Conservation (phyloP, 2,113 vertebrate genomes). For the Sinocyclocheilus rhinocerous region DNA sequence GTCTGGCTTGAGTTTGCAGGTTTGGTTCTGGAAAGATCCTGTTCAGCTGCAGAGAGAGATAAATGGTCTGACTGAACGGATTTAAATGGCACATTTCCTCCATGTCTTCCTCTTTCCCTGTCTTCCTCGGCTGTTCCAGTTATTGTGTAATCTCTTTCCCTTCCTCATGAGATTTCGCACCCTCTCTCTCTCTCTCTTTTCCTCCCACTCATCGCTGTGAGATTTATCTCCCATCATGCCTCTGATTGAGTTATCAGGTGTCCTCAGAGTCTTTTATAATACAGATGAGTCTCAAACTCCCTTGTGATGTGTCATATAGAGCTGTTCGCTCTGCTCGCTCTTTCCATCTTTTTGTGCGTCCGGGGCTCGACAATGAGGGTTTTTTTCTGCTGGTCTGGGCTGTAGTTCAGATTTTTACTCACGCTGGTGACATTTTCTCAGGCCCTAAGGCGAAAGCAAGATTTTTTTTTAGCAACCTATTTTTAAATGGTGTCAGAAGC, state of each 20-base stretch:
- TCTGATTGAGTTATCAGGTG: conserved; percentile 67
- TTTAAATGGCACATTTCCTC: conserved; percentile 19
- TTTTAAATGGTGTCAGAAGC: background rate
- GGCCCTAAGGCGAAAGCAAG: background rate
- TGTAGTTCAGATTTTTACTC: background rate
- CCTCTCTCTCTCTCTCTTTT: conserved; percentile 38
- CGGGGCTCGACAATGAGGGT: background rate
- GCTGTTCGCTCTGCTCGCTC: background rate
- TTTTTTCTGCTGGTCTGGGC: background rate
- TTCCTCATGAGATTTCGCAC: conserved; percentile 33
- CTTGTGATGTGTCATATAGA: conserved; percentile 28
- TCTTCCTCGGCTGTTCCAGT: conserved; percentile 38
- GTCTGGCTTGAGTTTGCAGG: background rate
- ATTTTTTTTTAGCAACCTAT: background rate
- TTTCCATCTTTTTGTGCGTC: background rate
- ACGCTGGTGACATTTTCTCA: background rate
- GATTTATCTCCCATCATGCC: conserved; percentile 24
- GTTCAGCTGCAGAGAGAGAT: conserved; percentile 69
- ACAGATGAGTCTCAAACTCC: conserved; percentile 44
- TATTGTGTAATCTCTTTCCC: conserved; percentile 47
- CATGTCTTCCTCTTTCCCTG: conserved; percentile 8
- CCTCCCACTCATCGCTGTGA: conserved; percentile 36
- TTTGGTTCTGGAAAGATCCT: conserved; percentile 28
- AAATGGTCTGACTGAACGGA: conserved; percentile 57
- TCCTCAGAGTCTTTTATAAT: conserved; percentile 56